Evolutionary conservation across 2,888 invertebrate species (phyloP), one percentile per base, ranked within the genome.

Genomic region (Trichogramma evanescens): DNA sequence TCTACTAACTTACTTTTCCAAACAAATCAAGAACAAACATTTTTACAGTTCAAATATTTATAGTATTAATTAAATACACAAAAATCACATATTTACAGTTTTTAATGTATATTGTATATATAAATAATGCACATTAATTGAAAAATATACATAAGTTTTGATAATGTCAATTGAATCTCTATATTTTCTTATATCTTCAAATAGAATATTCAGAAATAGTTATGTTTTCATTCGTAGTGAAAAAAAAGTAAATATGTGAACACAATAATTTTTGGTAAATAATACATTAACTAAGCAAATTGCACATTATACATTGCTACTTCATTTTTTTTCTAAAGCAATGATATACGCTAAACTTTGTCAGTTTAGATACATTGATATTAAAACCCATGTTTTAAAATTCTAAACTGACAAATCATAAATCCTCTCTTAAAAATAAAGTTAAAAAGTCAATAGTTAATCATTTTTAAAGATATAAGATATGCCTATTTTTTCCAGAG

Each of bases 71-170:
- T 66, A 66, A 69, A 72, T 70, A 72, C 69, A 72, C 68, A 67
- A 68, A 68, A 65, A 74, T 69, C 66, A 73, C 69, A 64, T 75
- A 75, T 75, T 74, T 75, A 75, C 73, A 75, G 71, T 68, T 71
- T 72, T 71, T 74, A 72, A 71, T 73, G 71, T 69, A 75, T 69
- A 70, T 72, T 74, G 75, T 69, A 72, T 68, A 71, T 71, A 26
- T 26, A 72, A 69, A 75, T 69, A 70, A 72, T 74, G 75, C 69
- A 72, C 68, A 71, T 71, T 66, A 68, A 70, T 70, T 70, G 70
- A 71, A 67, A 73, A 69, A 69, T 71, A 65, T 72, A 73, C 69
- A 72, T 67, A 68, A 26, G 26, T 26, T 26, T 26, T 1, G 26
- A 26, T 26, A 26, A 26, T 26, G 26, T 26, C 26, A 2, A 26